Conservation (phyloP, 2,888 invertebrate genomes). For the Caenorhabditis sp. region DNA sequence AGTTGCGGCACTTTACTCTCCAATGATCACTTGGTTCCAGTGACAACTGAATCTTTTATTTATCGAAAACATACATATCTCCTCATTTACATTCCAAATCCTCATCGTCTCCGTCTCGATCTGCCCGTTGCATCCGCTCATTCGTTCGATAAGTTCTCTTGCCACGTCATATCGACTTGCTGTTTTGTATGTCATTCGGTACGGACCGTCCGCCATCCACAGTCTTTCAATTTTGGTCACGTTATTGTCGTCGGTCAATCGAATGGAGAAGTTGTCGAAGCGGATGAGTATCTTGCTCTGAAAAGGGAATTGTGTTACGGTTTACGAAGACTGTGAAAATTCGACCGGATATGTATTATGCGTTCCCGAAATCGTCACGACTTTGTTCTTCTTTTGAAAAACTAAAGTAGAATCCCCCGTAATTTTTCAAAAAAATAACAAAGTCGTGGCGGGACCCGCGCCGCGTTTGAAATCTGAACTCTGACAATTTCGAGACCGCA, state of each 20-base stretch:
- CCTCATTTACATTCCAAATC: conserved; percentile 37
- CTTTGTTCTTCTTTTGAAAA: no score
- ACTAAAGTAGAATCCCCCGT: no score
- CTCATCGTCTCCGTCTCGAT: conserved; percentile 3
- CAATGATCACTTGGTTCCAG: conserved; percentile 5
- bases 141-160: conserved; percentile 3
- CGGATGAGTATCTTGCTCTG: not conserved
- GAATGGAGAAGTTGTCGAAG: not conserved
- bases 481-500: no score
- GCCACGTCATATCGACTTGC: not conserved
- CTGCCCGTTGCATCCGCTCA: not conserved
- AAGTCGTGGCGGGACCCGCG: no score
- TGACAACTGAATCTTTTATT: conserved; percentile 16
- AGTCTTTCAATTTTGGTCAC: not conserved
- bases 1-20: conserved; percentile 9
- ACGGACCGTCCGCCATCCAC: not conserved
- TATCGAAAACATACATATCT: no score
- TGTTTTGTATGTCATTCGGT: not conserved
- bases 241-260: not conserved
- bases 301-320: not conserved
- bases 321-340: no score
- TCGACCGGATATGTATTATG: no score
- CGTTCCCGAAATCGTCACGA: not conserved
- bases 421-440: no score
- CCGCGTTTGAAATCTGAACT: no score